phyloP scores from a whole-genome alignment of 2,888 invertebrate genomes.

The Microchrysa polita region DNA sequence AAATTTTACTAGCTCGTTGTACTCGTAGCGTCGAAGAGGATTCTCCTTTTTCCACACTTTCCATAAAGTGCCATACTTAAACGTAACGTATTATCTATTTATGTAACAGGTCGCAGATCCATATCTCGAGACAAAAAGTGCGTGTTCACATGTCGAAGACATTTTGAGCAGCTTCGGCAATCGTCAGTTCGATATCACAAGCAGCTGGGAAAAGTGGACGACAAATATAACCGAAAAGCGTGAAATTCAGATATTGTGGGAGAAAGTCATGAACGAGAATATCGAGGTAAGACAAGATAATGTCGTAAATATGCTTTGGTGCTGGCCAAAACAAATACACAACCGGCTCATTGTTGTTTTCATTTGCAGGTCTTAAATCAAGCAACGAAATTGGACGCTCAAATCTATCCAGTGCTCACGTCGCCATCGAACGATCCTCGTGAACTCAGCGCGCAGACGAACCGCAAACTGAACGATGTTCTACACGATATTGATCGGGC shows the following conservation, averaged over 20 bases:
- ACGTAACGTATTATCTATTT: slow-evolving; percentile 55
- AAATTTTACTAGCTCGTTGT: slow-evolving; percentile 21
- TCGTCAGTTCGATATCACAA: slow-evolving; percentile 72
- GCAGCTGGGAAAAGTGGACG: slow-evolving; percentile 78
- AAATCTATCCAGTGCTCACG: slow-evolving; percentile 79
- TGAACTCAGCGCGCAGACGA: slow-evolving; percentile 68
- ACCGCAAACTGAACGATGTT: slow-evolving; percentile 68
- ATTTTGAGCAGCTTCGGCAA: slow-evolving; percentile 74
- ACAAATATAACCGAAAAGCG: slow-evolving; percentile 71
- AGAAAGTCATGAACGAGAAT: slow-evolving; percentile 71
- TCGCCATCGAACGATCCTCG: slow-evolving; percentile 70
- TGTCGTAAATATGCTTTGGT: neutral
- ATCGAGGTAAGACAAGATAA: slow-evolving; percentile 67
- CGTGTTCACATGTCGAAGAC: slow-evolving; percentile 74
- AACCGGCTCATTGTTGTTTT: slow-evolving; percentile 1
- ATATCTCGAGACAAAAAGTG: slow-evolving; percentile 74
- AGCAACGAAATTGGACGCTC: slow-evolving; percentile 75
- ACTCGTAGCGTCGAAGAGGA: slow-evolving; percentile 31
- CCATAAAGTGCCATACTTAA: slow-evolving; percentile 39
- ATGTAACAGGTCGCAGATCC: slow-evolving; percentile 71
- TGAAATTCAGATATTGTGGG: slow-evolving; percentile 66
- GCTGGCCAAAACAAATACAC: neutral
- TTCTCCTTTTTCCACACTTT: slow-evolving; percentile 34
- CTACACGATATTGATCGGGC: slow-evolving; percentile 71
- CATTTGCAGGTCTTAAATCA: slow-evolving; percentile 70